Base-by-base conservation (phyloP, 2,888 invertebrate genomes). In the Blastobasis lacticolella region DNA sequence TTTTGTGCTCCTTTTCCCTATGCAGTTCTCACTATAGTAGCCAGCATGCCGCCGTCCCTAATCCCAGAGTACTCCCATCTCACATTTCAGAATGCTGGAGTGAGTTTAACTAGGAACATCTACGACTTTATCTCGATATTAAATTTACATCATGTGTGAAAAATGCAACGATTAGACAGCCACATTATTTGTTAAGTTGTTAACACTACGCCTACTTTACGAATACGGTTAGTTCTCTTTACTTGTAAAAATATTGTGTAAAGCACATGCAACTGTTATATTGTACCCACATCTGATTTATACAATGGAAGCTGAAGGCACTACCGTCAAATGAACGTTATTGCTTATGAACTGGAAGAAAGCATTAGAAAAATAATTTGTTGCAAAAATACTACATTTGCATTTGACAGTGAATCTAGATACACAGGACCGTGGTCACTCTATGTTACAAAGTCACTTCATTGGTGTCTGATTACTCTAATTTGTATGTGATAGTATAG, bases 241-340 rank as follows among this genome's bases (percentile, higher is more conserved):
- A 85, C 81, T 82, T 83, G 86, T 86, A 87, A 85, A 85, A 85
- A 84, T 86, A 86, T 83, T 67, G 72, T 80, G 78, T 81, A 76
- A 85, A 87, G 86, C 85, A 84, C 79, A 81, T 73, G 85, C 81
- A 74, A 75, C 77, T 76, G 81, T 76, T 74, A 73, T 75, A 78
- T 71, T 76, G 78, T 79, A 75, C 73, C 61, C 66, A 60, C 62
- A 69, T 71, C 72, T 77, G 77, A 73, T 73, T 61, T 73, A 74
- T 71, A 72, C 60, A 69, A 73, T 76, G 75, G 71, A 88, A 86
- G 87, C 87, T 81, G 81, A 88, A 88, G 87, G 87, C 87, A 88
- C 87, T 87, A 88, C 87, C 71, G 75, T 81, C 71, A 84, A 87
- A 82, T 70, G 66, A 83, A 82, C 65, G 65, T 81, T 82, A 84